phyloP scores from a whole-genome alignment of 2,113 vertebrate genomes.

The Triplophysa rosa region DNA sequence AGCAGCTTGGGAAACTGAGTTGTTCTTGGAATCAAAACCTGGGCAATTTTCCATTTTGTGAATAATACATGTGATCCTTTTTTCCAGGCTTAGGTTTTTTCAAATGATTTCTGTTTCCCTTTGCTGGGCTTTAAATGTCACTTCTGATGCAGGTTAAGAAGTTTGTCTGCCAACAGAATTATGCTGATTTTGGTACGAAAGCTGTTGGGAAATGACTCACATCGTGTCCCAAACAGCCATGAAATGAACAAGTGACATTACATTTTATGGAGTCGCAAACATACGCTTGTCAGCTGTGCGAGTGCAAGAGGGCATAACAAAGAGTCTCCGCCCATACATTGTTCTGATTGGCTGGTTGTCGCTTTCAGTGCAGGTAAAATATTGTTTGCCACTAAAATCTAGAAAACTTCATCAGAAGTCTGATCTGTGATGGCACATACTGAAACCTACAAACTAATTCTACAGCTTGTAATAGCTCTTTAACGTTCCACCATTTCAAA shows the following conservation, averaged over 20 bases:
- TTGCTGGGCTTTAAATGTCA: conserved; percentile 23
- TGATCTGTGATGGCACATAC: conserved; percentile 2
- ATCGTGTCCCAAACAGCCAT: neutral
- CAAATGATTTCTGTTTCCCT: neutral
- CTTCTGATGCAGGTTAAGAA: neutral
- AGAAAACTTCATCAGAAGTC: neutral
- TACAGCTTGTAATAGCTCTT: neutral
- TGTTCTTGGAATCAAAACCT: conserved; percentile 5
- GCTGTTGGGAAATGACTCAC: neutral
- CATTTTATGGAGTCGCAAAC: no score
- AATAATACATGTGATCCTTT: neutral
- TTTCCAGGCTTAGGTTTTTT: neutral
- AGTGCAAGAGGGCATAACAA: no score
- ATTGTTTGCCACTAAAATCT: no score
- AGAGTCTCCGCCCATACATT: no score
- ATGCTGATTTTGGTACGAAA: neutral
- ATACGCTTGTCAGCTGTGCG: no score
- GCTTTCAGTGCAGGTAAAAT: no score
- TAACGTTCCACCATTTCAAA: neutral
- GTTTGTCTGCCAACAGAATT: neutral
- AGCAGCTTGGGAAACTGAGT: neutral
- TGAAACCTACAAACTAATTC: neutral
- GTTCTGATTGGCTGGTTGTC: no score
- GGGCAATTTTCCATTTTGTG: neutral
- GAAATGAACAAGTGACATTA: no score